Evolutionary conservation across 2,113 vertebrate genomes (phyloP).

Genomic region (Rostratula benghalensis): DNA sequence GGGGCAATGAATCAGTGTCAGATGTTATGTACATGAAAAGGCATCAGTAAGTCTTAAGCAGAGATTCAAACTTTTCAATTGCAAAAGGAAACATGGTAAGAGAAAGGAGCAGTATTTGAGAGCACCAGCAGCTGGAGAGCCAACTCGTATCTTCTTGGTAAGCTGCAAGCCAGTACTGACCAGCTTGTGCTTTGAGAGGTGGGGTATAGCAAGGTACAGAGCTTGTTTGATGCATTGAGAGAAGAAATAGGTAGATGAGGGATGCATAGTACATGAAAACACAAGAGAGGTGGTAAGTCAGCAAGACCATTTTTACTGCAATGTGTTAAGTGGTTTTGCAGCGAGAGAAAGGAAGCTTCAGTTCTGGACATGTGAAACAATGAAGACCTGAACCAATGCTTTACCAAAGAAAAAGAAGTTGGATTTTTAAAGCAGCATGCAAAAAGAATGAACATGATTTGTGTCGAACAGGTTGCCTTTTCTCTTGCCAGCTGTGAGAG

Average conservation of each 20-base stretch:
- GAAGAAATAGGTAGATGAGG: not conserved
- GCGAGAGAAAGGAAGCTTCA: not conserved
- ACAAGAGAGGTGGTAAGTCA: not conserved
- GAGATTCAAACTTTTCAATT: not conserved
- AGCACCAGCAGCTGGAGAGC: not conserved
- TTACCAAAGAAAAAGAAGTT: not conserved
- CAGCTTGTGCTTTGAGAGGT: not conserved
- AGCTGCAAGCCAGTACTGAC: not conserved
- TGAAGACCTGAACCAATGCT: not conserved
- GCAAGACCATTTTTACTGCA: not conserved
- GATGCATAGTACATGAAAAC: not conserved
- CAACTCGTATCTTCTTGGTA: not conserved
- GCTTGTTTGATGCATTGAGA: not conserved
- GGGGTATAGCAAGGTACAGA: not conserved
- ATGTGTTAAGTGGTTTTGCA: not conserved
- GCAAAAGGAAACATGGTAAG: not conserved
- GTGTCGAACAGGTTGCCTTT: not conserved
- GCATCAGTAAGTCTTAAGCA: not conserved
- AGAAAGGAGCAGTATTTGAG: not conserved
- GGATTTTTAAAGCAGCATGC: not conserved
- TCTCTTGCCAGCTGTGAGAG: not conserved
- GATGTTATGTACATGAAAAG: not conserved
- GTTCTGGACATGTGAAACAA: not conserved
- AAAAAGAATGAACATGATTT: not conserved
- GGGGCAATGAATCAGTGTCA: not conserved